Base-by-base conservation (phyloP, 2,113 vertebrate genomes). In the Siniperca chuatsi region DNA sequence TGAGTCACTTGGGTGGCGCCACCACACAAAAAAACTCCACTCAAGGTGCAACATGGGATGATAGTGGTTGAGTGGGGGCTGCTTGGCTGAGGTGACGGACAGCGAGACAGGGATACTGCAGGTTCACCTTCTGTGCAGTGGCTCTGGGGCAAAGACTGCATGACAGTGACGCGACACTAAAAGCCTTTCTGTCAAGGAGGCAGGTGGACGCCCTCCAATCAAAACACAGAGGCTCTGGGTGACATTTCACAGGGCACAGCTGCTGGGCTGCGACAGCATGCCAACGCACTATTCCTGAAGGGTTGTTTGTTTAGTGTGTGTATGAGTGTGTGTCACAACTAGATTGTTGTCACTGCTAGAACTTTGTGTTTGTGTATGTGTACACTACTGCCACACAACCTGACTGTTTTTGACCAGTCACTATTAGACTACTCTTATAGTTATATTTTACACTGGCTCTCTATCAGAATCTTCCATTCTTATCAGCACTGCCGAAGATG, bases 241-340 rank as follows among this genome's bases (percentile, higher is more conserved):
- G 95, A 96, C 95, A 95, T 94, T 94, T 95, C 89, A 85, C 93
- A 92, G 91, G 87, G 84, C 94, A 95, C 95, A 96, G 95, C 94
- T 95, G 94, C 93, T 95, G 93, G 92, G 87, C 84, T 89, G 84
- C 88, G 69, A 94, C 92, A 90, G 92, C 87, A 89, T 94, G 94
- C 95, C 94, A 95, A 85, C 93, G 91, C 90, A 91, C 92, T 92
- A 86, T 85, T 95, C 92, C 93, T 92, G 92, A 95, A 94, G 90
- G 91, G 83, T 88, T 94, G 94, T 94, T 95, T 95, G 90, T 93
- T 93, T 92, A 90, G 84, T 82, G 75, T 81, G 88, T 78, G 61
- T 61, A n/a, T 4, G 16, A 48, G 80, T 88, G 81, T 81, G 83
- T 78, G 80, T 86, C 74, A 90, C 68, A 86, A 64, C 73, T 79